A percentile compares a stretch with the other conserved stretches of the same genome.
These are phyloP conservation scores for Eilema caniola DNA, from an alignment of 2,888 invertebrate genomes.

Conservation along the genomic window DNA sequence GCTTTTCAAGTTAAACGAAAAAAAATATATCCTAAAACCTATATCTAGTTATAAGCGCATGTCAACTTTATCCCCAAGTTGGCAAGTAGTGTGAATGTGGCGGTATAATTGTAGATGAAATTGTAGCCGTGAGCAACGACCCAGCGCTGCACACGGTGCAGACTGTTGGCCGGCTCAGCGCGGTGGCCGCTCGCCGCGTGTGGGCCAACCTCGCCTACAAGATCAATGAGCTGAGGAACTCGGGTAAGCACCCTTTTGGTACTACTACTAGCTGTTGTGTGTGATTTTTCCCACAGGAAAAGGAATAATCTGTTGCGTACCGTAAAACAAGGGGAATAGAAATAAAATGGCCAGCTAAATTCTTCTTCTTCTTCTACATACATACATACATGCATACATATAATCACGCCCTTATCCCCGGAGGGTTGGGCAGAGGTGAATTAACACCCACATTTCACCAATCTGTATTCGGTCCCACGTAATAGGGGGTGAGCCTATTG, in stretches of 20 bases:
- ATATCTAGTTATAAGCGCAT: conserved; percentile 36
- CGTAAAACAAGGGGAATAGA: too few relatives aligned
- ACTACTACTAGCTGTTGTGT: background rate
- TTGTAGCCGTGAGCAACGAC: conserved; percentile 87
- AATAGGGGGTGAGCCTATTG: too few relatives aligned
- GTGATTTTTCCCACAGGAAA: too few relatives aligned
- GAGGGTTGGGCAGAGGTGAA: too few relatives aligned
- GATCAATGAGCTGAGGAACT: conserved; percentile 80
- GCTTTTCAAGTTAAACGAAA: too few relatives aligned
- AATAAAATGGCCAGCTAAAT: too few relatives aligned
- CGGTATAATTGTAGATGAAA: conserved; percentile 79
- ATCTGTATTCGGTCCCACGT: too few relatives aligned
- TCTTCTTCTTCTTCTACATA: too few relatives aligned
- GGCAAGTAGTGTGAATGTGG: conserved; percentile 29
- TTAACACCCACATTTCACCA: too few relatives aligned
- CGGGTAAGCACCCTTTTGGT: conserved; percentile 58
- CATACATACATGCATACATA: too few relatives aligned
- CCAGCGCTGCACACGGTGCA: conserved; percentile 90
- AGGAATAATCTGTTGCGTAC: too few relatives aligned
- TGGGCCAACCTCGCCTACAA: conserved; percentile 89
- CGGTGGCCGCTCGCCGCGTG: conserved; percentile 90
- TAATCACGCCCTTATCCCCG: too few relatives aligned
- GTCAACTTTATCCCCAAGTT: conserved; percentile 42
- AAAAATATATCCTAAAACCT: background rate
- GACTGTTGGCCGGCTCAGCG: conserved; percentile 90